Evolutionary conservation across 2,888 invertebrate species (phyloP).

Genomic region (Hypolimnas misippus): DNA sequence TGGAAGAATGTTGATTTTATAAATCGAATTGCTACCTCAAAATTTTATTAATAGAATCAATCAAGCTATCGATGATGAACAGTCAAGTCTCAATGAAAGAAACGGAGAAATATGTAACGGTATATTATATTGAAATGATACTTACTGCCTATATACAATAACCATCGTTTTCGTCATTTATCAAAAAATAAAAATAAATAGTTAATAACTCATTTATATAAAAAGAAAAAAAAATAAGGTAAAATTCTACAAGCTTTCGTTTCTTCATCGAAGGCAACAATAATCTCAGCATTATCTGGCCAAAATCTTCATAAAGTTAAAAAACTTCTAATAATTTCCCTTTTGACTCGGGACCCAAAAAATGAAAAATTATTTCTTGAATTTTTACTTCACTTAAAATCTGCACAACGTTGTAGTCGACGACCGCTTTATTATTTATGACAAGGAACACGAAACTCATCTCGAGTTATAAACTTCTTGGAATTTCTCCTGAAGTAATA

Average conservation of each 20-base stretch:
- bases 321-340: conserved; percentile 67
- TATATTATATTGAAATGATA: too few species aligned
- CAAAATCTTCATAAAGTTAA: conserved; percentile 69
- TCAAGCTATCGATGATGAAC: too few species aligned
- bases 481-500: conserved; percentile 84
- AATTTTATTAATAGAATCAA: too few species aligned
- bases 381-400: conserved; percentile 82
- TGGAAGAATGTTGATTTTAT: too few species aligned
- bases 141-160: too few species aligned
- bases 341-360: conserved; percentile 62
- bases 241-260: not conserved
- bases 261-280: not conserved
- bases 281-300: conserved; percentile 51
- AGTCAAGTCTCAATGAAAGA: too few species aligned
- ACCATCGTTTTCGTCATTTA: too few species aligned
- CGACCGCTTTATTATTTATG: conserved; percentile 84
- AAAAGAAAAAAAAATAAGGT: too few species aligned
- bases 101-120: too few species aligned
- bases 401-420: conserved; percentile 81
- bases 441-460: conserved; percentile 84
- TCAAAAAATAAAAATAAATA: too few species aligned
- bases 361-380: conserved; percentile 77
- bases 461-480: conserved; percentile 85
- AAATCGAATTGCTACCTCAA: too few species aligned
- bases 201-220: too few species aligned